phyloP scores from a whole-genome alignment of 2,113 vertebrate genomes.

The Irena cyanogastra region DNA sequence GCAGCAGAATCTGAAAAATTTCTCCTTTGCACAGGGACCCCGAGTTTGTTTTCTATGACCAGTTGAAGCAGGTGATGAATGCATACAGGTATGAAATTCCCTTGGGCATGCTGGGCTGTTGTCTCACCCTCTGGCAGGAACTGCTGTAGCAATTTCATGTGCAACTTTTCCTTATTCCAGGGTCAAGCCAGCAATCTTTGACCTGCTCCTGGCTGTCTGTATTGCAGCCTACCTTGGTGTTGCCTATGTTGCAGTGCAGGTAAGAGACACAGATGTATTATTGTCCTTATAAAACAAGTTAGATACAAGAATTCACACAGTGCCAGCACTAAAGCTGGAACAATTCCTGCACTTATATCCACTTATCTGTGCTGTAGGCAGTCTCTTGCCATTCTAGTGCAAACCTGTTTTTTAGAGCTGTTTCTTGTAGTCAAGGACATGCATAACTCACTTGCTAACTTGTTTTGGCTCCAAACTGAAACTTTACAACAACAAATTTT shows the following conservation, averaged over 20 bases:
- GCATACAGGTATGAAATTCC: conserved; percentile 86
- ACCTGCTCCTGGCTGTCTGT: conserved; percentile 91
- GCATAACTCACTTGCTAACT: not conserved
- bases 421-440: not conserved
- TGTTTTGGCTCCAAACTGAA: not conserved
- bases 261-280: conserved; percentile 37
- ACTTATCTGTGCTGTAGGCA: not conserved
- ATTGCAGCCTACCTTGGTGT: conserved; percentile 93
- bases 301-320: not conserved
- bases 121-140: not conserved
- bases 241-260: conserved; percentile 92
- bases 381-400: not conserved
- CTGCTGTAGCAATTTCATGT: not conserved
- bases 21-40: conserved; percentile 82
- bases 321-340: not conserved
- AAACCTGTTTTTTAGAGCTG: not conserved
- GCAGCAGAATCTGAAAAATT: not conserved
- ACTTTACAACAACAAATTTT: not conserved
- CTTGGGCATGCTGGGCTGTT: not conserved
- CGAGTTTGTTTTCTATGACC: conserved; percentile 98
- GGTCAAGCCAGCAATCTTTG: conserved; percentile 98
- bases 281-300: not conserved
- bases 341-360: not conserved
- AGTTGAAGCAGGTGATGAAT: conserved; percentile 98
- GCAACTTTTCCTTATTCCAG: conserved; percentile 58